Evolutionary conservation across 2,113 vertebrate genomes (phyloP).

Genomic region (Coreoperca whiteheadi): DNA sequence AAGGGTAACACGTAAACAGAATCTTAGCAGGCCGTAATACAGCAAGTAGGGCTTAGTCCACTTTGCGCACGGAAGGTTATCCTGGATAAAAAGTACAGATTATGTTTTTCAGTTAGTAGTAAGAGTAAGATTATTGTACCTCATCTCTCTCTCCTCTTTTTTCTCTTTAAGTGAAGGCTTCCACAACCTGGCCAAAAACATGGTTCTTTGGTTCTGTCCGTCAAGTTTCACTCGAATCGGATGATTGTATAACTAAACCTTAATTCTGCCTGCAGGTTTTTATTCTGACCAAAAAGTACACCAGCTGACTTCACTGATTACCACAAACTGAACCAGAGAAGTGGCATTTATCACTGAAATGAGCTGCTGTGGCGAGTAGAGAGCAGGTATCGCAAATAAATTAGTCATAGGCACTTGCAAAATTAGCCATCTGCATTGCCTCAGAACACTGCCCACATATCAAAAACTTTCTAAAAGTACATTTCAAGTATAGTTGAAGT

Average conservation of each 20-base stretch:
- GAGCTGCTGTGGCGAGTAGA: background rate
- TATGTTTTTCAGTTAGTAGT: background rate
- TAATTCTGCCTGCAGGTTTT: background rate
- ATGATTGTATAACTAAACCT: background rate
- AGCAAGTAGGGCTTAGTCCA: too few species aligned
- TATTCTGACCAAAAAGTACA: background rate
- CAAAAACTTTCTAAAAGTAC: background rate
- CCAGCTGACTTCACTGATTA: constrained; percentile 18
- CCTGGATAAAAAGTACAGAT: background rate
- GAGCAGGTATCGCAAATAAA: constrained; percentile 19
- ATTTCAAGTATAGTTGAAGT: constrained; percentile 5
- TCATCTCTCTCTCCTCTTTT: background rate
- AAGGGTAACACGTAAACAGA: background rate
- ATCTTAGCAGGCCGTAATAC: background rate
- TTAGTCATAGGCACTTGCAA: constrained; percentile 2
- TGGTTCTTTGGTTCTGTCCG: background rate
- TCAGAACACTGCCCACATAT: constrained; percentile 36
- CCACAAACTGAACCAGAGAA: background rate
- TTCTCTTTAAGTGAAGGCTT: background rate
- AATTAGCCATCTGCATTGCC: constrained; percentile 41
- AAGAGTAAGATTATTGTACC: background rate
- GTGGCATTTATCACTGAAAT: background rate
- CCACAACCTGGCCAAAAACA: background rate
- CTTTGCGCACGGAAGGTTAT: background rate
- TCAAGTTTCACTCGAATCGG: background rate